Evolutionary conservation across 1,140 invertebrate genomes (phyloP).

Genomic region (Sitobion miscanthi): DNA sequence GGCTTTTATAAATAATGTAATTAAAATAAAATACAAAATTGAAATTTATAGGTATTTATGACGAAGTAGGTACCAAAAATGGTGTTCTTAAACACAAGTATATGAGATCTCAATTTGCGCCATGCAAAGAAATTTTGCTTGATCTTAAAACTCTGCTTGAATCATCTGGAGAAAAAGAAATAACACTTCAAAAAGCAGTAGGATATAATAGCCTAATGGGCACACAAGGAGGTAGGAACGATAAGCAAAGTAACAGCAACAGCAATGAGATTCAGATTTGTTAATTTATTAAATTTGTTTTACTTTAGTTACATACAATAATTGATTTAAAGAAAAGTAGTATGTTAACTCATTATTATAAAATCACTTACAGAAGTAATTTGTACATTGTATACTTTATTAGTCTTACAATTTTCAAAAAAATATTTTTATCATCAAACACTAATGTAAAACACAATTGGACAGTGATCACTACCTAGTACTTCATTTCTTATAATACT

Average conservation of each 20-base stretch:
- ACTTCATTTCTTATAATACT: constrained; percentile 76
- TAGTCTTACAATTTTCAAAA: not conserved
- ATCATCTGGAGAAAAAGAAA: too few species aligned
- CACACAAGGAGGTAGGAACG: not conserved
- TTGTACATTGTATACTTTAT: not conserved
- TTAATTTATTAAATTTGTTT: not conserved
- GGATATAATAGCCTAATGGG: too few species aligned
- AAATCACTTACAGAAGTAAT: not conserved
- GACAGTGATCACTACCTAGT: constrained; percentile 88
- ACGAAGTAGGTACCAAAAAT: too few species aligned
- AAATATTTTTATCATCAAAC: constrained; percentile 52
- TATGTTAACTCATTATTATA: not conserved
- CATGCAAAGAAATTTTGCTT: too few species aligned
- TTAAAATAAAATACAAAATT: too few species aligned
- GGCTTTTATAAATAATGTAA: too few species aligned
- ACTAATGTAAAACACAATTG: constrained; percentile 74
- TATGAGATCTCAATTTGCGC: too few species aligned
- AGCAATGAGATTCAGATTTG: not conserved
- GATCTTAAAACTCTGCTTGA: too few species aligned
- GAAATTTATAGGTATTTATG: too few species aligned
- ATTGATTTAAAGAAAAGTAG: not conserved
- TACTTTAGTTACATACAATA: not conserved
- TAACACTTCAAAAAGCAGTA: too few species aligned
- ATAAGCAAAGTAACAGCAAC: not conserved
- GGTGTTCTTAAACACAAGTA: too few species aligned